Evolutionary conservation across 2,888 invertebrate species (phyloP).

Genomic region (Spisula subtruncata): DNA sequence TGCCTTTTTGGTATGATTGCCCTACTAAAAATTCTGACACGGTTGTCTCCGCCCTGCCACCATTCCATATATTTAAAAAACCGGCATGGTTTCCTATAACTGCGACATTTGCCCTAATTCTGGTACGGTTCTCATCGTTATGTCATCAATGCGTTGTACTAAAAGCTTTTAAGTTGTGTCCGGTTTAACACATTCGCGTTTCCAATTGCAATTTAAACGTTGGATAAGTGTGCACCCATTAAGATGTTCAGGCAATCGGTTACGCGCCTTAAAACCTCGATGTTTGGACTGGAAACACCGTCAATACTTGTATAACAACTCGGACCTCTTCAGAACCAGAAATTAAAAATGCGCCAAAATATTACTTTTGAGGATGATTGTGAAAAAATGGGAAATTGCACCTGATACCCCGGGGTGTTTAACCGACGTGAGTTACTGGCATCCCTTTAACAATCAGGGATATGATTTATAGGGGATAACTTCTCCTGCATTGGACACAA

Average conservation of each 20-base stretch:
- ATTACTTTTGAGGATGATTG: background rate
- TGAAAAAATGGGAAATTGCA: background rate
- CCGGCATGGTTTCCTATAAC: too few relatives aligned
- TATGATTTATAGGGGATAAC: slow-evolving; percentile 9
- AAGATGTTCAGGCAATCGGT: background rate
- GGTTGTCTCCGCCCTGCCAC: too few relatives aligned
- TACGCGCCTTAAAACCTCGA: background rate
- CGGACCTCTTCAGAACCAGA: background rate
- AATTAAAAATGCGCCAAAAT: background rate
- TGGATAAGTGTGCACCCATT: background rate
- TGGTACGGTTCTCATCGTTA: too few relatives aligned
- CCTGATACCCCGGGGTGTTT: background rate
- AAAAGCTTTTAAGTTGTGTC: too few relatives aligned
- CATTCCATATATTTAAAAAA: too few relatives aligned
- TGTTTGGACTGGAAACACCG: background rate
- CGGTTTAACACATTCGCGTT: too few relatives aligned
- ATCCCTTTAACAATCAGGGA: background rate
- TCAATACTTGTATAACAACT: background rate
- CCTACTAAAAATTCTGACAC: too few relatives aligned
- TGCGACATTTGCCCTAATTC: too few relatives aligned
- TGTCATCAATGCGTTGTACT: too few relatives aligned
- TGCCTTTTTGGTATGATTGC: too few relatives aligned
- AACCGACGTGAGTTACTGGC: background rate
- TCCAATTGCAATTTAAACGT: background rate
- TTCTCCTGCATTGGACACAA: slow-evolving; percentile 4